Base-by-base conservation (phyloP, 2,797 vertebrate genomes). In the Nannoperca australis region DNA sequence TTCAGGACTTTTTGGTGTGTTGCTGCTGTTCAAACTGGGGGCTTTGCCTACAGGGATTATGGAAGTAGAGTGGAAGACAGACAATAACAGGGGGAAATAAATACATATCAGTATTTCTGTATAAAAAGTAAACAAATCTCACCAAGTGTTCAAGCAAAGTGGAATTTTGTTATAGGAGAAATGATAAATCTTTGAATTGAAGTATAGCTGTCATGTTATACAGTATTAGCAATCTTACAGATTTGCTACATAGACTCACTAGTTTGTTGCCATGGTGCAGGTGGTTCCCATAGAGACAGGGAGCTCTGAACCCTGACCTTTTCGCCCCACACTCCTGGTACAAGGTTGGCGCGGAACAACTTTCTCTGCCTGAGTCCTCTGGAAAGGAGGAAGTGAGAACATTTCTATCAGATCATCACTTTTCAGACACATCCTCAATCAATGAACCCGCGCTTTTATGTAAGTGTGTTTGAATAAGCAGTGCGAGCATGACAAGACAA, bases 381-480 rank as follows among this genome's bases (percentile, higher is more conserved):
- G 42, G 34, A 73, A 70, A 27, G 27, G 42, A 72, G 30, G 32
- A 70, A 9, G 38, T 18, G 1, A 63, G 14, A 64, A 27, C 10
- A 53, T 71, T 87, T 85, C 40, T 78, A 63, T 71, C 24, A 51
- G 51, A 75, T 87, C 85, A 88, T 88, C 78, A 74, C 70, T 86
- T 88, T 90, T 73, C 63, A 27, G 55, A 77, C 51, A 50, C 47
- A 50, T 68, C 27, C 47, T 73, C 62, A 72, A 82, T 89, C 83
- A 72, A 74, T 85, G 45, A 76, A 65, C 4, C 20, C 10, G 1
- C 42, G 40, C 14, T 66, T 69, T 82, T 79, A 71, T 59, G 44
- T 66, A 78, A 83, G 73, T 22, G 51, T 55, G 58, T 71, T 51
- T 69, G 42, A 64, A 54, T 36, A 24, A 74, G 69, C 61, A 50